Evolutionary conservation across 1,140 invertebrate species (phyloP).

Genomic region (Drepana arcuata): DNA sequence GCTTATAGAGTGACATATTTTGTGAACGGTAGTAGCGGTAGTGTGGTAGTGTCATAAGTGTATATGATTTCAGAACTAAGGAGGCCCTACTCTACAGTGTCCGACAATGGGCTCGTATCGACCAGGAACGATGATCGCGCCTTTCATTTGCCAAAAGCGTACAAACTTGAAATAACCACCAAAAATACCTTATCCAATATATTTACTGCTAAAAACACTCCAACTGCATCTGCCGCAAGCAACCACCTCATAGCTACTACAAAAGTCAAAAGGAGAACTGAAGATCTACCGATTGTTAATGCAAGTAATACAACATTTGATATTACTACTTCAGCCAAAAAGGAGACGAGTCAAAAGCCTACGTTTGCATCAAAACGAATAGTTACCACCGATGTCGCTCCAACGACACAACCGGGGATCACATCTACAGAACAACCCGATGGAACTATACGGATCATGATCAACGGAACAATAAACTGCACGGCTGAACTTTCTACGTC

Average conservation of each 20-base stretch:
- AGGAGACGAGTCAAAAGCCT: slow-evolving; percentile 4
- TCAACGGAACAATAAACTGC: slow-evolving; percentile 61
- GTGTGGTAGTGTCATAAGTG: too few relatives aligned
- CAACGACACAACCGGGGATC: slow-evolving; percentile 16
- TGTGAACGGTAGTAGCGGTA: too few relatives aligned
- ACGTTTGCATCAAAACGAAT: slow-evolving; percentile 3
- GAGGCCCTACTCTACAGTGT: too few relatives aligned
- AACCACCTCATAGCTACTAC: slow-evolving; percentile 22
- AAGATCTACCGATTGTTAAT: slow-evolving; percentile 12
- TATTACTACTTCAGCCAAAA: slow-evolving; percentile 2
- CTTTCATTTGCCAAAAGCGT: slow-evolving; percentile 31
- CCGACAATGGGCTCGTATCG: slow-evolving; percentile 16
- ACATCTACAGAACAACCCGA: slow-evolving; percentile 34
- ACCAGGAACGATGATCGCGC: slow-evolving; percentile 37
- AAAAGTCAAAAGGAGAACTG: slow-evolving; percentile 44
- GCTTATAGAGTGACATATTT: slow-evolving; percentile 1
- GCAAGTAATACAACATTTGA: slow-evolving; percentile 2
- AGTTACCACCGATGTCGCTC: slow-evolving; percentile 3
- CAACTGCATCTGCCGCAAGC: slow-evolving; percentile 18
- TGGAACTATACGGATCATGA: slow-evolving; percentile 42
- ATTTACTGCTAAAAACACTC: slow-evolving; percentile 24
- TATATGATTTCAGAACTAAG: too few relatives aligned
- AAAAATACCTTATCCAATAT: slow-evolving; percentile 17
- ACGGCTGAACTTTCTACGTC: slow-evolving; percentile 54
- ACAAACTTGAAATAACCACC: slow-evolving; percentile 33